Conservation (phyloP, 2,113 vertebrate species). For the Esox niger region DNA sequence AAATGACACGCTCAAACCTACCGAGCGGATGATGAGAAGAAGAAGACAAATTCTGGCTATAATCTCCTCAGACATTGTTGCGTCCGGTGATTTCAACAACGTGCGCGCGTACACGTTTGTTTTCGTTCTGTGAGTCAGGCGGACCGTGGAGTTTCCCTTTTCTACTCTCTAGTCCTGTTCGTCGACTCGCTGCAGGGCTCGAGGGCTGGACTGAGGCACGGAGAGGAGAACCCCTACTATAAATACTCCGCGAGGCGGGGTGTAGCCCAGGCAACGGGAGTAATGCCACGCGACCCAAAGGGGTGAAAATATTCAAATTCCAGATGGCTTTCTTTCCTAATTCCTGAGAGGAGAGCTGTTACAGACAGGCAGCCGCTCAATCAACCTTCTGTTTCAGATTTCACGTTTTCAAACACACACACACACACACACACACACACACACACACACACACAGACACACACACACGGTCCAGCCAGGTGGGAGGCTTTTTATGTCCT, state of each 20-base stretch:
- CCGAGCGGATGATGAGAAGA: slow-evolving; percentile 38
- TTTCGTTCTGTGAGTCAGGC: slow-evolving; percentile 1
- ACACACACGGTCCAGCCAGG: slow-evolving; percentile 13
- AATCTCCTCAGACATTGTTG: slow-evolving; percentile 45
- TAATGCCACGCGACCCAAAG: slow-evolving; percentile 46
- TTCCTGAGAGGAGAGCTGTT: slow-evolving; percentile 29
- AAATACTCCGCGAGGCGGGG: slow-evolving; percentile 56
- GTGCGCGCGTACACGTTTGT: slow-evolving; percentile 7
- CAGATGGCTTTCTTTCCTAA: slow-evolving; percentile 53
- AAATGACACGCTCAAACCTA: slow-evolving; percentile 30
- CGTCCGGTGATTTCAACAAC: neutral
- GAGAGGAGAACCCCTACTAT: slow-evolving; percentile 39
- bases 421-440: no score
- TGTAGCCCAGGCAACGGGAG: slow-evolving; percentile 55
- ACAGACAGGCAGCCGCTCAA: slow-evolving; percentile 24
- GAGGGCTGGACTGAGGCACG: slow-evolving; percentile 34
- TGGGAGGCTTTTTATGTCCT: neutral
- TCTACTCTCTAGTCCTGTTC: slow-evolving; percentile 1
- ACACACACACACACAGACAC: no score
- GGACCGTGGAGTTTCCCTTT: slow-evolving; percentile 24
- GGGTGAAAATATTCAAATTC: slow-evolving; percentile 55
- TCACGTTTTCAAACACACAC: slow-evolving; percentile 23
- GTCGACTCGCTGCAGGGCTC: slow-evolving; percentile 17
- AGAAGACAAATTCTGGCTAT: slow-evolving; percentile 27
- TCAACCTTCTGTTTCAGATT: slow-evolving; percentile 30